phyloP scores from a whole-genome alignment of 2,113 vertebrate genomes.

The Amazona guildingii region DNA sequence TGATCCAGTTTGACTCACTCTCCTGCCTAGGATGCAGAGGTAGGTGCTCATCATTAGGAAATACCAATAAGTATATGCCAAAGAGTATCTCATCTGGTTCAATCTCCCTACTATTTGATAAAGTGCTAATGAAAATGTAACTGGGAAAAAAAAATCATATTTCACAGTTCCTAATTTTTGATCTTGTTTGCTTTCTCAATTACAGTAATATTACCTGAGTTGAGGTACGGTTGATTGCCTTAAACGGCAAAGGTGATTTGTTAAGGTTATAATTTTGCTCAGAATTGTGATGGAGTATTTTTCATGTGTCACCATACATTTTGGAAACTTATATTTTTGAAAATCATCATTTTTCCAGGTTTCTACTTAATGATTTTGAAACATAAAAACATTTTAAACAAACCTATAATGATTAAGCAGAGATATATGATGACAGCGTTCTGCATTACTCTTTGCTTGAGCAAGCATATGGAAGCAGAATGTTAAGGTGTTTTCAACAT shows the following conservation, averaged over 20 bases:
- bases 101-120: not conserved
- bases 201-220: not conserved
- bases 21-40: not conserved
- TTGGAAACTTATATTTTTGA: not conserved
- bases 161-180: not conserved
- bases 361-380: not conserved
- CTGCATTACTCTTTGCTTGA: not conserved
- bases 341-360: not conserved
- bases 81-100: not conserved
- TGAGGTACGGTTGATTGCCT: not conserved
- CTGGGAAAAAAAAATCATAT: not conserved
- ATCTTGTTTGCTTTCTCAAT: not conserved
- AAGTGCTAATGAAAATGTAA: not conserved
- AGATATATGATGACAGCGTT: not conserved
- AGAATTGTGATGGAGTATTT: not conserved
- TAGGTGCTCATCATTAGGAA: not conserved
- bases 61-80: not conserved
- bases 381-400: not conserved
- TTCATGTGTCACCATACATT: not conserved
- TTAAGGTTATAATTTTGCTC: not conserved
- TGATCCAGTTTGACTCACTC: not conserved
- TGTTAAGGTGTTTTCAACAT: not conserved
- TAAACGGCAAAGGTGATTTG: not conserved
- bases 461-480: not conserved
- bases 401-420: not conserved